Conservation (phyloP, 2,113 vertebrate species). For the Myotis lucifugus region DNA sequence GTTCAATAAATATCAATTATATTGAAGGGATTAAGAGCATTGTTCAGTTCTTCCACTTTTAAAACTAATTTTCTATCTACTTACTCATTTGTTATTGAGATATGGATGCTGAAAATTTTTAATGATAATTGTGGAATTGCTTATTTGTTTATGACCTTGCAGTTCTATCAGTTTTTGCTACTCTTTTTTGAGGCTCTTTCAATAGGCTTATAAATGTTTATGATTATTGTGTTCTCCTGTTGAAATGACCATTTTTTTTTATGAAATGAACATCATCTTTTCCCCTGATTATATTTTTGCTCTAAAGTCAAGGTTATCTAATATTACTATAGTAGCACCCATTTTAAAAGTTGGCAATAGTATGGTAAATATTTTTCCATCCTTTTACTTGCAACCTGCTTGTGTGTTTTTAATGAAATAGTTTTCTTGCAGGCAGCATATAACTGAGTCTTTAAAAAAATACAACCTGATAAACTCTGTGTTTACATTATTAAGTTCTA, state of each 20-base stretch:
- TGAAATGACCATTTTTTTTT: not conserved
- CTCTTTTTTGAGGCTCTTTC: not conserved
- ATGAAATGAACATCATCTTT: not conserved
- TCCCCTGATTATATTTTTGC: not conserved
- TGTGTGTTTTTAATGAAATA: not conserved
- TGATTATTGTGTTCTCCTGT: not conserved
- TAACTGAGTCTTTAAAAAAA: not conserved
- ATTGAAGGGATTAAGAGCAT: not conserved
- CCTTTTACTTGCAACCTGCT: not conserved
- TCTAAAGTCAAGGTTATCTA: not conserved
- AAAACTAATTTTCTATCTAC: not conserved
- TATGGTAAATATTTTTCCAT: not conserved
- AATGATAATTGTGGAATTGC: not conserved
- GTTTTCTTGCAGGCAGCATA: not conserved
- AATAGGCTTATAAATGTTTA: not conserved
- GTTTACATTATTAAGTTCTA: not conserved
- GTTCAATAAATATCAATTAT: not conserved
- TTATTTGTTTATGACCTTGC: not conserved
- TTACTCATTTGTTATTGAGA: not conserved
- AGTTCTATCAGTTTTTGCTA: not conserved
- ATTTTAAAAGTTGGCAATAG: not conserved
- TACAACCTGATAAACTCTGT: not conserved
- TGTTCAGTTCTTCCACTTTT: not conserved
- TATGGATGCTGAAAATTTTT: not conserved
- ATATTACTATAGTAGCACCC: not conserved